Evolutionary conservation across 30 jellyfish, hydroid and myxozoan species (phyloP), one percentile per base, ranked within the genome.

Genomic region (Aurelia sp.): DNA sequence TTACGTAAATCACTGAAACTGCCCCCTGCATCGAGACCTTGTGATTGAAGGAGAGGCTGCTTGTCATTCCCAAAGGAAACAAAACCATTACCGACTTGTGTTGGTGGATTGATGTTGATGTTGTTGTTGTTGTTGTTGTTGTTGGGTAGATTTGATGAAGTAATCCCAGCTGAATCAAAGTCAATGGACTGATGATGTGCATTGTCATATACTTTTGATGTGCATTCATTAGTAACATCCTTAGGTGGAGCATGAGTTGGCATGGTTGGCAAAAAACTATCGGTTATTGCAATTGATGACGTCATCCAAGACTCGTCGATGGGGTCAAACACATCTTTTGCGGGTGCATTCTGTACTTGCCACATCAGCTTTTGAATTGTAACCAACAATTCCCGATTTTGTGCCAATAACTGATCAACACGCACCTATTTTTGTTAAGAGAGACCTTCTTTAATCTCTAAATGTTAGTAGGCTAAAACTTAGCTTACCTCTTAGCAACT

Each of bases 251-350:
- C 60, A 63, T 55, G 40, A 61, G 40, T 82, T 44, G 27, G 24
- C 51, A 60, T 57, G 8, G 74, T 30, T 12, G 88, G 79, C 68
- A 73, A 50, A 59, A 72, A 85, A 17, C 76, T 50, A 41, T 85
- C 91, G 31, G 83, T 66, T 8, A 83, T 51, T 31, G 96, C 80
- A 24, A 67, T 35, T 8, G 87, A 61, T 47, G 92, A 64, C 15
- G 80, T 74, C 82, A 93, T 88, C 98, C 98, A 93, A 20, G 89
- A 52, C 50, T 93, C 98, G 84, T 93, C 91, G 44, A 83, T 31
- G 4, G 98, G 96, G 50, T 88, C 96, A 44, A 68, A 64, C 17
- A 68, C 58, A 40, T 77, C 91, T 64, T 78, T 87, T 1, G 86
- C 81, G 40, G 86, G 52, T 50, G 78, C 72, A 44, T 80, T 96